phyloP scores from a whole-genome alignment of 2,888 invertebrate species.

The Idaea straminata region DNA sequence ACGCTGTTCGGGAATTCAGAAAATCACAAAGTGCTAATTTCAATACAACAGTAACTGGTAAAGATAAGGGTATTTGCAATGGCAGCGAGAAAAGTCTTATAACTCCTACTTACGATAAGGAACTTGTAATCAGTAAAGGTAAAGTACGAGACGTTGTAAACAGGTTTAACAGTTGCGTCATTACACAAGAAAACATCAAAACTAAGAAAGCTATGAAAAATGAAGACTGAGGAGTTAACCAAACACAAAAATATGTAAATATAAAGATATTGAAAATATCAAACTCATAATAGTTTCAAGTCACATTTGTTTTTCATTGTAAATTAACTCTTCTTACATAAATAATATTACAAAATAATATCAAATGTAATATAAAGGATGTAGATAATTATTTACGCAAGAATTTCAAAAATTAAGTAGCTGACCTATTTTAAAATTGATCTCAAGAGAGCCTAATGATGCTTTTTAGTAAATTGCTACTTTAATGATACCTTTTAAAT shows the following conservation, averaged over 20 bases:
- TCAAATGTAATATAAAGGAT: no score
- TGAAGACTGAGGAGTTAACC: conserved; percentile 45
- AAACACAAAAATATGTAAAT: conserved; percentile 14
- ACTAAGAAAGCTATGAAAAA: conserved; percentile 46
- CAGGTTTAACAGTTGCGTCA: conserved; percentile 60
- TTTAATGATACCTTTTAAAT: neutral
- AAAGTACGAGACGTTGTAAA: conserved; percentile 75
- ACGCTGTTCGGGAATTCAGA: conserved; percentile 64
- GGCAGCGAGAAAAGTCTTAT: conserved; percentile 59
- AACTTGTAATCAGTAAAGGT: conserved; percentile 70
- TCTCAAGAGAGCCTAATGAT: neutral
- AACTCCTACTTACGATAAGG: conserved; percentile 70
- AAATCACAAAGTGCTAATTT: conserved; percentile 67
- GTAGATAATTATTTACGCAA: no score
- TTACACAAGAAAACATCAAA: conserved; percentile 34
- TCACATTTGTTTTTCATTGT: neutral
- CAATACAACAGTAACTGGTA: conserved; percentile 22
- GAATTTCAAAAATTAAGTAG: neutral
- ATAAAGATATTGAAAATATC: conserved; percentile 25
- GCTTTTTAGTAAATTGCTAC: neutral
- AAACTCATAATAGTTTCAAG: conserved; percentile 16
- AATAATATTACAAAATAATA: no score
- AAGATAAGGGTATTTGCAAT: conserved; percentile 47
- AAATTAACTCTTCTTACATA: no score
- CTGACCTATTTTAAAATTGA: conserved; percentile 13